Conservation (phyloP, 2,113 vertebrate species). For the Peromyscus polionotus region DNA sequence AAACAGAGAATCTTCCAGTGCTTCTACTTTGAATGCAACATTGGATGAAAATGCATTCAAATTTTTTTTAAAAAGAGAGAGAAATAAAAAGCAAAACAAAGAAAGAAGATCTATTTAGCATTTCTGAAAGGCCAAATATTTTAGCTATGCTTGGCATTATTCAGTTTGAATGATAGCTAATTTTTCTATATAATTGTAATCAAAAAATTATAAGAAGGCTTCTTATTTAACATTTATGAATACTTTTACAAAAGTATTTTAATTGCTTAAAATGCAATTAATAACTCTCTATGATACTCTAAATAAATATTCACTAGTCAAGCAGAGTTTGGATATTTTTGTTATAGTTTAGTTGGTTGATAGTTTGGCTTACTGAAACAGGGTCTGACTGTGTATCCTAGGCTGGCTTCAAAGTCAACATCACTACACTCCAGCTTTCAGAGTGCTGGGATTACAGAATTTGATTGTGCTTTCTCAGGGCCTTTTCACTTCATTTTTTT, state of each 20-base stretch:
- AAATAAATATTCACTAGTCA: neutral
- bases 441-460: too few species aligned
- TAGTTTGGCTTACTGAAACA: neutral
- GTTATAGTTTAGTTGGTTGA: neutral
- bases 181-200: neutral
- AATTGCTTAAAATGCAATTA: neutral
- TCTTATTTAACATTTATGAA: neutral
- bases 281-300: neutral
- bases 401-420: neutral
- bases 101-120: neutral
- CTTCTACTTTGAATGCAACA: neutral
- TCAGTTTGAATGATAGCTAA: neutral
- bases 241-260: neutral
- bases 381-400: neutral
- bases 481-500: neutral
- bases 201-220: neutral
- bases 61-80: neutral
- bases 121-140: neutral
- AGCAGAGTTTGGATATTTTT: neutral
- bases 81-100: neutral
- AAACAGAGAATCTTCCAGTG: neutral
- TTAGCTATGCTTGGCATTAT: neutral
- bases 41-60: neutral
- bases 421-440: neutral
- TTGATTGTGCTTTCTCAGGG: neutral